These are phyloP conservation scores for Cataglyphis livida DNA, from an alignment of 2,888 invertebrate species.

Conservation along the genomic window DNA sequence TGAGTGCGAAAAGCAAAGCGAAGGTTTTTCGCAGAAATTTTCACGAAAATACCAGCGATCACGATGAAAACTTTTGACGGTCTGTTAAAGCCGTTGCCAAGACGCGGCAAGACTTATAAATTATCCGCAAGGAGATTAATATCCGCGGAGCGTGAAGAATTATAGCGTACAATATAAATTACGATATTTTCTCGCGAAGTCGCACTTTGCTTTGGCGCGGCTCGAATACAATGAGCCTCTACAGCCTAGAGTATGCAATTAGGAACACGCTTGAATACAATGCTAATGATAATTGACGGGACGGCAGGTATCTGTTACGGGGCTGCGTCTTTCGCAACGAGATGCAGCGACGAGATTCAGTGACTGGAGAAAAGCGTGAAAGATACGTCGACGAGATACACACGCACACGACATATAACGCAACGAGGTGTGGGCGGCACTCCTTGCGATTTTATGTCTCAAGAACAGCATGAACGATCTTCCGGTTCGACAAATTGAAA, in stretches of 20 bases:
- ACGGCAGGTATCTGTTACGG: constrained; percentile 6
- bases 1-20: constrained; percentile 19
- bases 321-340: constrained; percentile 17
- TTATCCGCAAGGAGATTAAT: constrained; percentile 42
- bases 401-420: background rate
- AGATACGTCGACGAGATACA: background rate
- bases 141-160: constrained; percentile 26
- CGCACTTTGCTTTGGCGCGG: constrained; percentile 18
- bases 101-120: constrained; percentile 35
- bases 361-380: constrained; percentile 22
- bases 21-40: constrained; percentile 17
- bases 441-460: background rate
- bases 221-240: constrained; percentile 12
- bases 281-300: constrained; percentile 34
- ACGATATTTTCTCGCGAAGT: background rate
- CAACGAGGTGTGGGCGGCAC: background rate
- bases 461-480: background rate
- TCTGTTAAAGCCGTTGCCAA: constrained; percentile 25
- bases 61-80: constrained; percentile 23
- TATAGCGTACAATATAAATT: constrained; percentile 24
- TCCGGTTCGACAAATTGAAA: constrained; percentile 29
- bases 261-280: constrained; percentile 28
- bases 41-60: constrained; percentile 14
- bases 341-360: background rate
- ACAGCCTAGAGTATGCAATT: constrained; percentile 1